Base-by-base conservation (phyloP, 1,140 invertebrate species). In the Cylas formicarius region DNA sequence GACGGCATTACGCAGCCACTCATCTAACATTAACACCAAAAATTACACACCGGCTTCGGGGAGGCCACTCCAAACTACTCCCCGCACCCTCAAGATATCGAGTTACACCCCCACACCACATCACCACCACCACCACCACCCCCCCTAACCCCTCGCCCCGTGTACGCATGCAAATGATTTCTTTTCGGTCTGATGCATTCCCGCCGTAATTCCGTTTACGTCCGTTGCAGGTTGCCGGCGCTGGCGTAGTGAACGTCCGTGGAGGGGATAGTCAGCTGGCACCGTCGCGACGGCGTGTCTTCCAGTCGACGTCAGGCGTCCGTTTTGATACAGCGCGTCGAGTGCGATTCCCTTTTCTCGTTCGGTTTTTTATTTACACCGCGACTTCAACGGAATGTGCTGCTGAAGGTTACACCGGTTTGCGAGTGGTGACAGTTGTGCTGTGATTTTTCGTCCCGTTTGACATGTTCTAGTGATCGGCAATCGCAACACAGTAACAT, bases 191-290 rank as follows among this genome's bases (percentile, higher is more conserved):
- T 33, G 26, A 29, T 46, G 44, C 44, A 46, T 46, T 41, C 42
- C 37, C 29, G n/a, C 28, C 13, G 39, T 61, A 59, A 56, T 53
- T 56, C 37, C 24, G 10, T 31, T 21, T 57, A 48, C 58, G 40
- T 62, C 63, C 62, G 63, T 65, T 65, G 62, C 63, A 65, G 63
- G 62, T 65, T 59, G 46, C 62, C 39, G 60, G 62, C 63, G 63
- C 60, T 57, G 50, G 49, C 42, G 42, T 60, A 61, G 54, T 43
- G n/a, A 9, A 29, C 16, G 22, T 19, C 28, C 32, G 39, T 44
- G 52, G 54, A 53, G 50, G 59, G 62, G 60, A 50, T 47, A 55
- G 56, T 65, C 62, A 65, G 61, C 63, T 63, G 63, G 58, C 49
- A 54, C 53, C 36, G 60, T 62, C 63, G 56, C 63, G 61, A 60